Evolutionary conservation across 2,113 vertebrate species (phyloP).

Genomic region (Gymnobelideus leadbeateri): DNA sequence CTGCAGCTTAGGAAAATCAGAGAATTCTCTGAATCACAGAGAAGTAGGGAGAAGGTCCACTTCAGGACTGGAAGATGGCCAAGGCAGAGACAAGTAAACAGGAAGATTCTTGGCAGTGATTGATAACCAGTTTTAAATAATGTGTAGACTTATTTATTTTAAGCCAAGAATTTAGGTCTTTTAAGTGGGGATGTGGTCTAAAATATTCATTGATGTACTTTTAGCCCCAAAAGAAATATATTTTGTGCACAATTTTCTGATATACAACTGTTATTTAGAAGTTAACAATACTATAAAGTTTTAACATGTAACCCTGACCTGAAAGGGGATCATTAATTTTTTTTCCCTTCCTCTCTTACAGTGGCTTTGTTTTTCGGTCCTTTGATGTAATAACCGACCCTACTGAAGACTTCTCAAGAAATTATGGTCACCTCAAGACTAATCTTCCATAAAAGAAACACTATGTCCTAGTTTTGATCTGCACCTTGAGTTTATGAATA

Average conservation of each 20-base stretch:
- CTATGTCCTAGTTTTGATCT: neutral
- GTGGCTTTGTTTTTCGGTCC: slow-evolving; percentile 86
- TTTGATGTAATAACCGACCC: slow-evolving; percentile 73
- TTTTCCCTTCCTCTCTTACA: slow-evolving; percentile 54
- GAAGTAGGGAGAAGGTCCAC: neutral
- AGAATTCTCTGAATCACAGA: neutral
- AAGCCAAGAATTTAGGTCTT: neutral
- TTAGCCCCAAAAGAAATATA: neutral
- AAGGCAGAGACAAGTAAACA: neutral
- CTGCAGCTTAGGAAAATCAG: neutral
- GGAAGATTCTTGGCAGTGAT: neutral
- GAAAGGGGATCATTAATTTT: neutral
- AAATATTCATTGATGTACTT: neutral
- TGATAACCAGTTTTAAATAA: neutral
- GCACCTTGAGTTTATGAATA: slow-evolving; percentile 62
- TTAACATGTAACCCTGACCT: neutral
- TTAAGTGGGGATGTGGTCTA: neutral
- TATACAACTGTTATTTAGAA: neutral
- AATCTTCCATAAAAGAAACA: slow-evolving; percentile 10
- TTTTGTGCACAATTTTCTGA: neutral
- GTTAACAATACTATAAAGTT: neutral
- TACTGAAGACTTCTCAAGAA: slow-evolving; percentile 28
- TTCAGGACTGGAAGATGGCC: too few species aligned
- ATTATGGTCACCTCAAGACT: slow-evolving; percentile 52
- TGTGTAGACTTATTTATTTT: neutral